Evolutionary conservation across 2,888 invertebrate species (phyloP).

Genomic region (Microctonus brassicae): DNA sequence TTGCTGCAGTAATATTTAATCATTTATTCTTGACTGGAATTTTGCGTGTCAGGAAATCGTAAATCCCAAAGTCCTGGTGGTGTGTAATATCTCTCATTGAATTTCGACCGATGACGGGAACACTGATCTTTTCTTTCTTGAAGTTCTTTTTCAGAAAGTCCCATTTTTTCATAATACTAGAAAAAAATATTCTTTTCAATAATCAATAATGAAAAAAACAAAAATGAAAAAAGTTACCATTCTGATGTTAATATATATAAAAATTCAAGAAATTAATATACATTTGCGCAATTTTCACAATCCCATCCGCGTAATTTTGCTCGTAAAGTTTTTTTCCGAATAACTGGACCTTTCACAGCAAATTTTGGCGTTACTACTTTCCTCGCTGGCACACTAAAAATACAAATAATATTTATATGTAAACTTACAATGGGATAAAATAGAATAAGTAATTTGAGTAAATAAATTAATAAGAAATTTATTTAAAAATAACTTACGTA

Average conservation of each 20-base stretch:
- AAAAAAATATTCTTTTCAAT: conserved; percentile 24
- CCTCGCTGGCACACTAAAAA: conserved; percentile 48
- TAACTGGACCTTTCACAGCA: conserved; percentile 57
- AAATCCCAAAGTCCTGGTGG: conserved; percentile 69
- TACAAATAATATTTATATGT: background rate
- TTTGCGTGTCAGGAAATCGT: conserved; percentile 58
- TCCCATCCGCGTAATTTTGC: conserved; percentile 65
- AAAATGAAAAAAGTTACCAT: too few relatives aligned
- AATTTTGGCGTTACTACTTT: conserved; percentile 52
- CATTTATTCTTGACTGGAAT: conserved; percentile 36
- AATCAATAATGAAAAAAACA: background rate
- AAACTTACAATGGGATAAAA: too few relatives aligned
- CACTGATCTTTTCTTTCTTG: conserved; percentile 68
- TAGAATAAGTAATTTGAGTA: background rate
- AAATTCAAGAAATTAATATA: conserved; percentile 47
- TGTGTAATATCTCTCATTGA: conserved; percentile 61
- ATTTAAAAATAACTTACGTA: conserved; percentile 41
- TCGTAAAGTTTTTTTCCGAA: conserved; percentile 64
- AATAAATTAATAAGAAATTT: conserved; percentile 9
- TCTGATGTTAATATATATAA: background rate
- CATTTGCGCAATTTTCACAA: conserved; percentile 67
- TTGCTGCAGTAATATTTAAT: background rate
- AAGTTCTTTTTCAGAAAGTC: conserved; percentile 65
- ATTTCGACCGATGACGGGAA: conserved; percentile 70
- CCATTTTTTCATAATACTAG: conserved; percentile 63